Conservation (phyloP, 2,113 vertebrate species). For the Oreochromis tanganicae region DNA sequence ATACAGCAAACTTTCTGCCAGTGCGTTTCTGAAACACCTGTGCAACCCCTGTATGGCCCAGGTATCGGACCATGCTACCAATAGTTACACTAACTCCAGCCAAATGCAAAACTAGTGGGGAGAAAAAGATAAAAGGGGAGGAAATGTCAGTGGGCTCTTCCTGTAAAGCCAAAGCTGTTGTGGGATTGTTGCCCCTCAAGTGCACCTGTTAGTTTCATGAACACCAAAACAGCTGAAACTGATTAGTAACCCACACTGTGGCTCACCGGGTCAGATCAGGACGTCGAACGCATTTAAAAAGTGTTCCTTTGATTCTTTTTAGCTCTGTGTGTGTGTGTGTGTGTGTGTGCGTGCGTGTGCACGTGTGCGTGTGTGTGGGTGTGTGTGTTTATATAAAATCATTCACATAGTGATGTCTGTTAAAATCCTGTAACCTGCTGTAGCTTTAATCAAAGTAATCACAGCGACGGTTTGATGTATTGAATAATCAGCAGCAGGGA, state of each 20-base stretch:
- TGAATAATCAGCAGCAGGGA: too few relatives aligned
- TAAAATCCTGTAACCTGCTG: too few relatives aligned
- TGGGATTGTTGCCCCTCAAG: background rate
- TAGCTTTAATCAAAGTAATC: background rate
- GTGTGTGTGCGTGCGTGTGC: accelerated
- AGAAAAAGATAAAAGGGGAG: background rate
- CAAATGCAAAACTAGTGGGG: background rate
- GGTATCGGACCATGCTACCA: background rate
- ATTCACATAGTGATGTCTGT: background rate
- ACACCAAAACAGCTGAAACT: background rate
- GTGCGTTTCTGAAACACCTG: background rate
- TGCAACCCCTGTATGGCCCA: background rate
- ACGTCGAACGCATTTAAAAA: background rate
- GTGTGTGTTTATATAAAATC: too few relatives aligned
- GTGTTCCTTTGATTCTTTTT: background rate
- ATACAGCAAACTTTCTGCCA: background rate
- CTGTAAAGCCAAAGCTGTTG: background rate
- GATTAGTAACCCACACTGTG: background rate
- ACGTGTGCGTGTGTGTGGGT: accelerated
- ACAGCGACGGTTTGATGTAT: too few relatives aligned
- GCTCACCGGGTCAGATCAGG: background rate
- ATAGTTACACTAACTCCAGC: background rate
- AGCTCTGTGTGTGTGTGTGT: accelerated
- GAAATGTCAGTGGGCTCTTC: background rate
- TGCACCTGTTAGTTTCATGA: background rate